Evolutionary conservation across 2,113 vertebrate species (phyloP).

Genomic region (Nothobranchius kuhntae): DNA sequence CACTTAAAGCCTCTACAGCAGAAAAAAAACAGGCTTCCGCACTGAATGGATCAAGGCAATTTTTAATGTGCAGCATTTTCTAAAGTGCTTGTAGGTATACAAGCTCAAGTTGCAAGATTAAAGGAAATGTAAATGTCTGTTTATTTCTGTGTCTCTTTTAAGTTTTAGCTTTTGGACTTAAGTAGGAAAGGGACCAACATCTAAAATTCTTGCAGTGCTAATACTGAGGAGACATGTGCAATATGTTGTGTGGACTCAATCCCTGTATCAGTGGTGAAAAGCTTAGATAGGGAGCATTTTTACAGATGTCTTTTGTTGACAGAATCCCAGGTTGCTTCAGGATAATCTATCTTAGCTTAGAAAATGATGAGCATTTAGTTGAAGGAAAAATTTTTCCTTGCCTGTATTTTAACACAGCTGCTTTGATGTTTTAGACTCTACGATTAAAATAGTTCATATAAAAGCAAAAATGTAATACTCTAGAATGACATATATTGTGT

Average conservation of each 20-base stretch:
- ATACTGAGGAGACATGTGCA: constrained; percentile 10
- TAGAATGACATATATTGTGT: neutral
- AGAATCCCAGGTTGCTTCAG: constrained; percentile 17
- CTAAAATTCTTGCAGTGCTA: constrained; percentile 9
- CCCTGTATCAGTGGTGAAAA: constrained; percentile 14
- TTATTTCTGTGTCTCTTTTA: neutral
- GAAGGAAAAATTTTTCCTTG: constrained; percentile 6
- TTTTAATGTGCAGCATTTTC: constrained; percentile 20
- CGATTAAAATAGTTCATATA: too few species aligned
- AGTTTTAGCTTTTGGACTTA: neutral
- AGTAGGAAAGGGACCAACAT: constrained; percentile 4
- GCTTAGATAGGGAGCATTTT: constrained; percentile 30
- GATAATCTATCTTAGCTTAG: constrained; percentile 8
- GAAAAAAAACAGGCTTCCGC: neutral
- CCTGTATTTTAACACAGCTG: neutral
- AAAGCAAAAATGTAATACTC: neutral
- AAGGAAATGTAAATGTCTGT: constrained; percentile 14
- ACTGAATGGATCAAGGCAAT: constrained; percentile 29
- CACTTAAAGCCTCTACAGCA: constrained; percentile 3
- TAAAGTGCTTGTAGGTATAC: constrained; percentile 24
- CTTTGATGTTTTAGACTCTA: constrained; percentile 7
- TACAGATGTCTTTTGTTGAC: constrained; percentile 24
- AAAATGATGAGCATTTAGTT: constrained; percentile 15
- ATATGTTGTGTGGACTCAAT: constrained; percentile 14
- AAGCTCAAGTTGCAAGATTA: constrained; percentile 27